Evolutionary conservation across 2,113 vertebrate species (phyloP), one percentile per base, ranked within the genome.

Genomic region (Platichthys stellatus): DNA sequence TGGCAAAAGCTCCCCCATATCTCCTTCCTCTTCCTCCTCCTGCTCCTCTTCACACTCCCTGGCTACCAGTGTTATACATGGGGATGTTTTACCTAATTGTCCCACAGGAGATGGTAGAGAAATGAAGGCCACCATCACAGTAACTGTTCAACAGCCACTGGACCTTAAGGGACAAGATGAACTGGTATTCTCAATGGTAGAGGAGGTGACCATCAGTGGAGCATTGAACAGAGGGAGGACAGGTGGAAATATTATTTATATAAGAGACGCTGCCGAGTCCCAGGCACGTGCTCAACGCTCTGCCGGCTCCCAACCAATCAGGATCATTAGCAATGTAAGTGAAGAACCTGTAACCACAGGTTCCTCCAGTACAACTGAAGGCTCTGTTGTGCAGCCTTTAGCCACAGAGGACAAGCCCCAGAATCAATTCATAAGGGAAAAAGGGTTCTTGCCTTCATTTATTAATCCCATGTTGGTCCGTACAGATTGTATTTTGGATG

Each of bases 131-230:
- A 96, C 95, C 49, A 98, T 97, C 0, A 98, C 95, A 73, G 96
- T 99, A 76, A 99, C 97, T 0, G 95, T 99, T 58, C 97, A 99
- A 80, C 97, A 98, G 77, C 98, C 98, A 0, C 82, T 99, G 72
- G 98, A 99, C 88, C 89, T 96, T 58, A 98, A 95, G 1, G 97
- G 97, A 24, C 96, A 99, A 35, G 98, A 99, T 0, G 98, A 99
- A 90, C 93, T 99, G 59, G 97, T 99, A 18, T 99, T 98, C 84
- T 98, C 97, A 0, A 94, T 99, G 85, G 97, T 98, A 72, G 97
- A 98, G 90, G 98, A 99, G 75, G 94, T 99, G 80, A 97, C 96
- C 80, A 95, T 98, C 76, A 96, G 95, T 21, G 96, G 96, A 10
- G 93, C 94, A 40, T 85, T 96, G 24, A 94, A 95, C 67, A 93